Conservation (phyloP, 2,888 invertebrate genomes). For the Acanthosepion pharaonis region DNA sequence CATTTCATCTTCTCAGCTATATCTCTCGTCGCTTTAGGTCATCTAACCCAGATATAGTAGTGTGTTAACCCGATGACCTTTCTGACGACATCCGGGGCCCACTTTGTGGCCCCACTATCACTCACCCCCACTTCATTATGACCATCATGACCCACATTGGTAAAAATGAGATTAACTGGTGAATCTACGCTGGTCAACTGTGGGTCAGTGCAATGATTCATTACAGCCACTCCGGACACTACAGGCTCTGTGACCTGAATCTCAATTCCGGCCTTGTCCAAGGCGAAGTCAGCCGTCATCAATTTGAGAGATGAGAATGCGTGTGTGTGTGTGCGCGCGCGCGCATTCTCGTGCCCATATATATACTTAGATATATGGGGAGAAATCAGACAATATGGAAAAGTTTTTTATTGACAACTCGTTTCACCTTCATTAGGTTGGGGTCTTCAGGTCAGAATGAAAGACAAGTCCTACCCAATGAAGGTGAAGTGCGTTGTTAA, state of each 20-base stretch:
- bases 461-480: too few species aligned
- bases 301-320: background rate
- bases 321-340: fast-evolving
- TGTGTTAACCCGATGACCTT: background rate
- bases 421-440: too few species aligned
- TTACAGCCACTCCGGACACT: background rate
- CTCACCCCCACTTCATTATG: background rate
- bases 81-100: background rate
- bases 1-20: background rate
- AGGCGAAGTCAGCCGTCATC: too few species aligned
- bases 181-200: background rate
- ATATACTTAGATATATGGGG: background rate
- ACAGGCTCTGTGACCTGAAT: background rate
- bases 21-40: background rate
- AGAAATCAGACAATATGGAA: too few species aligned
- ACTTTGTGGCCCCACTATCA: background rate
- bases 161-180: background rate
- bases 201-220: background rate
- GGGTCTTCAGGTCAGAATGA: too few species aligned
- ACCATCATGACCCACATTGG: background rate
- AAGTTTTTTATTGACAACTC: too few species aligned
- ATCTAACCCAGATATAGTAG: background rate
- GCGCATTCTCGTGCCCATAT: too few species aligned
- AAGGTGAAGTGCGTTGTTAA: too few species aligned
- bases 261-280: background rate